Evolutionary conservation across 2,797 vertebrate genomes (phyloP).

Genomic region (Hoplostethus mediterraneus): DNA sequence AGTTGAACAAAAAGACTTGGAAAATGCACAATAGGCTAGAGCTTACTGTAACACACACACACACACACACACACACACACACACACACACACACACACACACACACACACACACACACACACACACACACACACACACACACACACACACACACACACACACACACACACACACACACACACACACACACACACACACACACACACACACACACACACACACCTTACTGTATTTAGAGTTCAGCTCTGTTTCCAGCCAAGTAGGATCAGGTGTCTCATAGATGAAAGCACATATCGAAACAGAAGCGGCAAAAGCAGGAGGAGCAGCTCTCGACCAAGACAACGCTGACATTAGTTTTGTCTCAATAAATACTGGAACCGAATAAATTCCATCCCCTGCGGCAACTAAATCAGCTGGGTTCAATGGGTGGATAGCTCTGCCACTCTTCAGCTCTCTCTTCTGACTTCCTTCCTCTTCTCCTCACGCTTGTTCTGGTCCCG

Average conservation of each 20-base stretch:
- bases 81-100: too few relatives aligned
- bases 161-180: conserved; percentile 29
- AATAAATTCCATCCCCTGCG: conserved; percentile 62
- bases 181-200: conserved; percentile 15
- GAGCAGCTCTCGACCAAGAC: conserved; percentile 36
- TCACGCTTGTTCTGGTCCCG: conserved; percentile 40
- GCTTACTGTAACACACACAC: neutral
- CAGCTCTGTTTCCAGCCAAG: conserved; percentile 61
- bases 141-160: conserved; percentile 36
- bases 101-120: too few relatives aligned
- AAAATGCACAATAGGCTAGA: conserved; percentile 34
- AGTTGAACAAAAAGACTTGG: conserved; percentile 29
- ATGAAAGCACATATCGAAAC: conserved; percentile 55
- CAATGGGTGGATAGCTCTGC: conserved; percentile 38
- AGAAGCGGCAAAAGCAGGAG: conserved; percentile 29
- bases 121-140: neutral
- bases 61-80: too few relatives aligned
- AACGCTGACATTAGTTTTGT: conserved; percentile 53
- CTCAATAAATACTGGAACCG: conserved; percentile 46
- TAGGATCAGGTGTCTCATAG: conserved; percentile 63
- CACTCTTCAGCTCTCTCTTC: conserved; percentile 56
- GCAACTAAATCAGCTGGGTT: conserved; percentile 48
- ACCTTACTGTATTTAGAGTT: conserved; percentile 76
- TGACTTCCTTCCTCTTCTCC: conserved; percentile 50
- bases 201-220: too few relatives aligned